Conservation (phyloP, 2,888 invertebrate genomes). For the Flexamia atlantica region DNA sequence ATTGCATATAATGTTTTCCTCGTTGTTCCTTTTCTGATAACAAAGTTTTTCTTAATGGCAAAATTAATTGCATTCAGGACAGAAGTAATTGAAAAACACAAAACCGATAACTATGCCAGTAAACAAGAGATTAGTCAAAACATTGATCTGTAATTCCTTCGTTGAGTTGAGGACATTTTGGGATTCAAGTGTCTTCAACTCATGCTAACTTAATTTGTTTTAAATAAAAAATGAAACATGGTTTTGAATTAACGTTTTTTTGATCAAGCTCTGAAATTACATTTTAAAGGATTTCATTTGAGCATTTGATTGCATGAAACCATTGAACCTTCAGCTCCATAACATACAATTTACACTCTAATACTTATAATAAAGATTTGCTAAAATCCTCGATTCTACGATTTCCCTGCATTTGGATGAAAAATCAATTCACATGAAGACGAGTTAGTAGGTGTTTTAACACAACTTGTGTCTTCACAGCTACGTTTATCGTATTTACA, state of each 20-base stretch:
- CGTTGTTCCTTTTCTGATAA: background rate
- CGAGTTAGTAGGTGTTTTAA: background rate
- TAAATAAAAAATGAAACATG: too few relatives aligned
- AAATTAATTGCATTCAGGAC: too few relatives aligned
- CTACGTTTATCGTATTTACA: conserved; percentile 8
- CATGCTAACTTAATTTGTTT: too few relatives aligned
- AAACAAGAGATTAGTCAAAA: too few relatives aligned
- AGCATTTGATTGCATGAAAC: background rate
- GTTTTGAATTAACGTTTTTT: too few relatives aligned
- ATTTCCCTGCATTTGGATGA: background rate
- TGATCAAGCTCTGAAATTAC: background rate
- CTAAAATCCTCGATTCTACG: background rate
- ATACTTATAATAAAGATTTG: background rate
- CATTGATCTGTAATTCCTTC: too few relatives aligned
- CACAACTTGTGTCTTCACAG: background rate
- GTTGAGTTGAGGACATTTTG: too few relatives aligned
- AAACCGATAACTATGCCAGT: too few relatives aligned
- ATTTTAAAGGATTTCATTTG: background rate
- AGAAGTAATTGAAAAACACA: too few relatives aligned
- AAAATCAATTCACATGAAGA: conserved; percentile 3
- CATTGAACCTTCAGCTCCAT: background rate
- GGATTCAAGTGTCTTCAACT: too few relatives aligned
- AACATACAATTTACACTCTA: background rate
- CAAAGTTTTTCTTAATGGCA: too few relatives aligned
- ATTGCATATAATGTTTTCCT: background rate